Conservation (phyloP, 2,113 vertebrate genomes). For the Malaclemys terrapin region DNA sequence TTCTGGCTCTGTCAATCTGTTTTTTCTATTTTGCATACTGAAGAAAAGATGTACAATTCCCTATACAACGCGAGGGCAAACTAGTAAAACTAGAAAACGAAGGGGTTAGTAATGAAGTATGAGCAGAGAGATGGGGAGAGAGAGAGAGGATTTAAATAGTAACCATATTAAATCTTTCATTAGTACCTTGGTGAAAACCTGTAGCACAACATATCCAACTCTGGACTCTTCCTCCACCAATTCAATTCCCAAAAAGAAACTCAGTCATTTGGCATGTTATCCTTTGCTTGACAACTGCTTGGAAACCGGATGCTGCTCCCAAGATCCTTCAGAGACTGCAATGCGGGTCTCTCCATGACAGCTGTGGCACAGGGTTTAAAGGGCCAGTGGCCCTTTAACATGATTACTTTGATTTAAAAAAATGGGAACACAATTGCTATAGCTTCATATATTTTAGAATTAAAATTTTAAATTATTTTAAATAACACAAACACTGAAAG, state of each 20-base stretch:
- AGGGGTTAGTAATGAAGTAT: constrained; percentile 46
- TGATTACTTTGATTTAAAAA: not conserved
- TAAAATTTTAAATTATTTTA: not conserved
- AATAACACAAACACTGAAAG: not conserved
- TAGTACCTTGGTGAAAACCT: constrained; percentile 60
- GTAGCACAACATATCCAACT: constrained; percentile 53
- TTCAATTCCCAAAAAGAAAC: constrained; percentile 57
- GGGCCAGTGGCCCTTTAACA: not conserved
- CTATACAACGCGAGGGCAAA: constrained; percentile 18
- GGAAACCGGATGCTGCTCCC: constrained; percentile 59
- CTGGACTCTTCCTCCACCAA: constrained; percentile 39
- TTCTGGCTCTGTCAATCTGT: too few species aligned
- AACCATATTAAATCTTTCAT: constrained; percentile 47
- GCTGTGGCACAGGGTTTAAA: not conserved
- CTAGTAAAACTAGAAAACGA: not conserved
- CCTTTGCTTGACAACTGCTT: constrained; percentile 52
- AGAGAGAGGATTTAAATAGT: not conserved
- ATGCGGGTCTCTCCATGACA: not conserved
- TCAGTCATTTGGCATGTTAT: constrained; percentile 28
- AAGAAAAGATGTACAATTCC: constrained; percentile 2
- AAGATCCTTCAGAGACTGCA: constrained; percentile 40
- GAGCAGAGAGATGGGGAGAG: not conserved
- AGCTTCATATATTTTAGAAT: constrained; percentile 9
- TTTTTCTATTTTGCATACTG: not conserved
- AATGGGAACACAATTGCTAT: not conserved